Evolutionary conservation across 2,888 invertebrate species (phyloP).

Genomic region (Hybos culiciformis): DNA sequence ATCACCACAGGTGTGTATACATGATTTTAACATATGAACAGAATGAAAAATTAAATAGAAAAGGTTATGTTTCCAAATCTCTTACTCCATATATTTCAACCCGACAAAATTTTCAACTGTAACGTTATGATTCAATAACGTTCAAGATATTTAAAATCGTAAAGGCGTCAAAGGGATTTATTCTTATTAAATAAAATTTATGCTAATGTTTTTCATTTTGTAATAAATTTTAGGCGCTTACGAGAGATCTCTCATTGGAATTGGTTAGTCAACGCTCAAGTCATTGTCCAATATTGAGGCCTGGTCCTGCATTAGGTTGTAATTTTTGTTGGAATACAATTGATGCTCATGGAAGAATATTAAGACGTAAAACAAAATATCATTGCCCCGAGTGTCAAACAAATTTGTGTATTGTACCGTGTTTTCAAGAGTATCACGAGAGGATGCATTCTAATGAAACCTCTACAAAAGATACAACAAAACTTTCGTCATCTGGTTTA

Average conservation of each 20-base stretch:
- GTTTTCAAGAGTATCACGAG: conserved; percentile 75
- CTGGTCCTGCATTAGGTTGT: conserved; percentile 74
- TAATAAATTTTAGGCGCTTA: conserved; percentile 29
- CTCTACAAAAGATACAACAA: conserved; percentile 13
- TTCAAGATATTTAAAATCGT: too few relatives aligned
- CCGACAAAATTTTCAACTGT: too few relatives aligned
- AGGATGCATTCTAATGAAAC: conserved; percentile 31
- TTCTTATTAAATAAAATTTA: neutral
- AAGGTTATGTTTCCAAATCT: too few relatives aligned
- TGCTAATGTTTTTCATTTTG: neutral
- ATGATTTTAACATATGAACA: neutral
- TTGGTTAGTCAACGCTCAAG: conserved; percentile 47
- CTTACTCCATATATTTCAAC: too few relatives aligned
- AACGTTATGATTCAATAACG: too few relatives aligned
- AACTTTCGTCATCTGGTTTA: conserved; percentile 13
- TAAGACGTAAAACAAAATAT: conserved; percentile 76
- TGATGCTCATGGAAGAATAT: conserved; percentile 65
- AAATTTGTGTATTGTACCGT: conserved; percentile 78
- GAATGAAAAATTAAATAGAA: neutral
- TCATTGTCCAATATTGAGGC: conserved; percentile 70
- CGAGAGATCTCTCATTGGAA: conserved; percentile 33
- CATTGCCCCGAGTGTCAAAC: conserved; percentile 83
- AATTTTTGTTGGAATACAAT: conserved; percentile 87
- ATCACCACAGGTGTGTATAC: conserved; percentile 51
- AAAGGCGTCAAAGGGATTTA: too few relatives aligned